Evolutionary conservation across 2,113 vertebrate species (phyloP).

Genomic region (Ploceus nigricollis): DNA sequence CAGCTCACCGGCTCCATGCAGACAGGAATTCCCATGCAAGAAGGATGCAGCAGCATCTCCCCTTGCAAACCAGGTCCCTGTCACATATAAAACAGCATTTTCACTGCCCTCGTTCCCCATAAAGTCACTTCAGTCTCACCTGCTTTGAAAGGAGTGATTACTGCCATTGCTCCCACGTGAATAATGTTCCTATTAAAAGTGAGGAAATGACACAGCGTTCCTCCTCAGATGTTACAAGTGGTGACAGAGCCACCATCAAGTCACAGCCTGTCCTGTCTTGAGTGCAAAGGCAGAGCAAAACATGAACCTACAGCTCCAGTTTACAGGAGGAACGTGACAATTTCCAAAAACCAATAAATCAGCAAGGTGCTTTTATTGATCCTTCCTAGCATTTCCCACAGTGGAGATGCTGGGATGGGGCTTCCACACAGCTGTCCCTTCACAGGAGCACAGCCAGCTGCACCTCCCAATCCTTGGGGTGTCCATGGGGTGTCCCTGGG

Average conservation of each 20-base stretch:
- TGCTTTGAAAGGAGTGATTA: neutral
- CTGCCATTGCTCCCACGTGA: neutral
- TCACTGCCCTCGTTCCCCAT: neutral
- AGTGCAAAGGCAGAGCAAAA: neutral
- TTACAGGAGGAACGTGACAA: neutral
- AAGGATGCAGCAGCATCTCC: neutral
- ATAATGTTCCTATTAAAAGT: neutral
- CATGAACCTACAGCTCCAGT: neutral
- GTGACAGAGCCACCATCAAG: neutral
- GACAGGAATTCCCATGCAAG: neutral
- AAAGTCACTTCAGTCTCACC: neutral
- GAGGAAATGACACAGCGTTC: neutral
- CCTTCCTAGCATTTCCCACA: neutral
- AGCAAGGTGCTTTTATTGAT: accelerated
- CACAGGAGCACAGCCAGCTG: neutral
- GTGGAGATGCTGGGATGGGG: neutral
- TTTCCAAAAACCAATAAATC: neutral
- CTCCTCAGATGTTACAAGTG: neutral
- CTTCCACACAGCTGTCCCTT: neutral
- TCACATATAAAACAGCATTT: neutral
- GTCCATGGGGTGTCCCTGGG: neutral
- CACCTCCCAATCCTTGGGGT: neutral
- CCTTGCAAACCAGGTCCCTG: neutral
- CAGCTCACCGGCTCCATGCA: neutral
- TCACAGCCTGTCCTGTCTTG: neutral